Evolutionary conservation across 2,888 invertebrate species (phyloP).

Genomic region (Fragum sueziense): DNA sequence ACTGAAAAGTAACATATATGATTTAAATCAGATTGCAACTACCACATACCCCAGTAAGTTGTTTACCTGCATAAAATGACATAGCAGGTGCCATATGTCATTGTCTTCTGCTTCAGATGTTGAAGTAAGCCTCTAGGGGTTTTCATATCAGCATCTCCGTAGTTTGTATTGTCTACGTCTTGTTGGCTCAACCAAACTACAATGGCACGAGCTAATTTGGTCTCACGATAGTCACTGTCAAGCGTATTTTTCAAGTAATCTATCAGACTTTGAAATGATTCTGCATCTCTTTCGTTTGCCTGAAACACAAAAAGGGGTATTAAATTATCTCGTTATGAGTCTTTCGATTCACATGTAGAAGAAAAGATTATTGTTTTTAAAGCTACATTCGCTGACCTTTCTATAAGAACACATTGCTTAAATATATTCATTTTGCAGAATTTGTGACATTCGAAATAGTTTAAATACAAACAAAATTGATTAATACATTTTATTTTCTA

Average conservation of each 20-base stretch:
- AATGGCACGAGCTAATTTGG: conserved; percentile 34
- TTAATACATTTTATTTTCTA: too few species aligned
- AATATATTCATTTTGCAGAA: too few species aligned
- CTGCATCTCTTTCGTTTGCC: conserved; percentile 16
- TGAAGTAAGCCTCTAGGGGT: conserved; percentile 40
- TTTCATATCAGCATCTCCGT: conserved; percentile 16
- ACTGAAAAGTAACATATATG: too few species aligned
- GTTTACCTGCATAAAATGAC: conserved; percentile 44
- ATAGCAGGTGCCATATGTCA: conserved; percentile 52
- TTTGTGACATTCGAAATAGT: too few species aligned
- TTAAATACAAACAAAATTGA: too few species aligned
- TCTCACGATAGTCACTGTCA: neutral
- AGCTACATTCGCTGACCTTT: too few species aligned
- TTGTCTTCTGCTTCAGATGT: conserved; percentile 23
- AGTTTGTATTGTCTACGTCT: conserved; percentile 28
- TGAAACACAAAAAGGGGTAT: neutral
- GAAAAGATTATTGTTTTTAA: too few species aligned
- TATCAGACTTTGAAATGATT: conserved; percentile 28
- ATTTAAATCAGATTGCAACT: too few species aligned
- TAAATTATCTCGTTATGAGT: neutral
- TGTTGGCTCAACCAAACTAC: conserved; percentile 44
- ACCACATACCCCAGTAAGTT: too few species aligned
- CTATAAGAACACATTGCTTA: too few species aligned
- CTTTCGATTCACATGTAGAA: too few species aligned
- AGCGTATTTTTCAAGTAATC: conserved; percentile 28